These are phyloP conservation scores for Xestobium rufovillosum DNA, from an alignment of 2,888 invertebrate species.

Conservation along the genomic window DNA sequence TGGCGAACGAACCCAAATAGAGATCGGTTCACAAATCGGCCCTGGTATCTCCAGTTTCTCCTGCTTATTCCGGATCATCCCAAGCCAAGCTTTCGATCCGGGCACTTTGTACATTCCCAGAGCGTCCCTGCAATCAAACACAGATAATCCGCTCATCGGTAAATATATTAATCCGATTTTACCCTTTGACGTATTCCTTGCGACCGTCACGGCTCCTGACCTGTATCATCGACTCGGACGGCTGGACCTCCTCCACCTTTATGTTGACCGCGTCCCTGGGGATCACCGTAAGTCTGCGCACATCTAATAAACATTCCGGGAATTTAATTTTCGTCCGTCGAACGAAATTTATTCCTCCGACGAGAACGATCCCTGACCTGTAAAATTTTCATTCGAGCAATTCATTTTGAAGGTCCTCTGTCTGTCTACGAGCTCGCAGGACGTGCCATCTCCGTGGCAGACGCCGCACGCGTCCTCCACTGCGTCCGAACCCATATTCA, in stretches of 20 bases:
- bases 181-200: constrained; percentile 45
- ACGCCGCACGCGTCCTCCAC: constrained; percentile 55
- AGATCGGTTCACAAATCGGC: constrained; percentile 44
- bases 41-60: constrained; percentile 45
- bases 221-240: constrained; percentile 47
- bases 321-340: too few relatives aligned
- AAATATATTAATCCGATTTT: constrained; percentile 21
- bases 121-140: constrained; percentile 32
- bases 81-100: constrained; percentile 37
- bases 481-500: constrained; percentile 47
- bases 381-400: constrained; percentile 15
- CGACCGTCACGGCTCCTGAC: constrained; percentile 40
- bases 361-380: too few relatives aligned
- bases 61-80: constrained; percentile 36
- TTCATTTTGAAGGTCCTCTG: constrained; percentile 13
- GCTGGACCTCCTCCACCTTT: constrained; percentile 45
- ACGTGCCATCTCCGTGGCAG: constrained; percentile 56
- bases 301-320: too few relatives aligned
- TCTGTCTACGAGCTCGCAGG: constrained; percentile 39
- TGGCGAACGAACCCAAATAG: constrained; percentile 42
- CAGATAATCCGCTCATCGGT: constrained; percentile 15
- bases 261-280: constrained; percentile 47
- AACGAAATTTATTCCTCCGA: too few relatives aligned
- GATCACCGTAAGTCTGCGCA: constrained; percentile 38
- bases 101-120: constrained; percentile 37